Percentiles rank a stretch among this genome's conserved stretches.
phyloP scores from a whole-genome alignment of 2,797 vertebrate genomes.

The Chrysocyon brachyurus region DNA sequence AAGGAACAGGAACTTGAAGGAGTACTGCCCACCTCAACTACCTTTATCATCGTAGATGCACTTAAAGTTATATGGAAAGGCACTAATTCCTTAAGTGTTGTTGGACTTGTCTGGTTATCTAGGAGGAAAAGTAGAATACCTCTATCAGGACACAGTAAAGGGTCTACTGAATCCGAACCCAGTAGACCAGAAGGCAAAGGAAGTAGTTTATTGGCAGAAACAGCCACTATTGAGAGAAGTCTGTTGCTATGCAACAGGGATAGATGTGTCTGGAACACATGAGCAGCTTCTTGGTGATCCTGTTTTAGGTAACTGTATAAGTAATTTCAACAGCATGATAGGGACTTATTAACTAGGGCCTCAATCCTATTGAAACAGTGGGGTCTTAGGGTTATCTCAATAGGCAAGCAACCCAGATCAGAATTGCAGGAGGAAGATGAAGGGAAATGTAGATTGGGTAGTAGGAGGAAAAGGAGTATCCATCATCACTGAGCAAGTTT shows the following conservation, averaged over 20 bases:
- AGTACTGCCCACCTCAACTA: no score
- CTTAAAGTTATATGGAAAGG: neutral
- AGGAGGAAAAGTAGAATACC: neutral
- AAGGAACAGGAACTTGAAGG: no score
- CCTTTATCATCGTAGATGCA: neutral
- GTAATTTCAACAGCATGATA: neutral
- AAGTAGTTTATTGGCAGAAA: neutral
- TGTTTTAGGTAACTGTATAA: neutral
- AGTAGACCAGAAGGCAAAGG: neutral
- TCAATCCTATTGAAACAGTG: neutral
- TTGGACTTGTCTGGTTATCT: neutral
- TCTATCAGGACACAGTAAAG: neutral
- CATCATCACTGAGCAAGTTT: neutral
- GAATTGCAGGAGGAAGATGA: neutral
- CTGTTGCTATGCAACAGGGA: neutral
- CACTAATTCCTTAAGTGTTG: neutral
- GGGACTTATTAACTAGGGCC: neutral
- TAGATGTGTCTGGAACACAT: neutral
- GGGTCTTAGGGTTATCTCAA: neutral
- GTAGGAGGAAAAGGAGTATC: neutral
- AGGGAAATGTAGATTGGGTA: neutral
- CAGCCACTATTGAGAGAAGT: neutral
- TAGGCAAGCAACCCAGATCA: neutral
- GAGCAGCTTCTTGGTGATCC: neutral
- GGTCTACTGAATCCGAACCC: neutral